Evolutionary conservation across 2,888 invertebrate species (phyloP), one percentile per base, ranked within the genome.

Genomic region (Leucozona laternaria): DNA sequence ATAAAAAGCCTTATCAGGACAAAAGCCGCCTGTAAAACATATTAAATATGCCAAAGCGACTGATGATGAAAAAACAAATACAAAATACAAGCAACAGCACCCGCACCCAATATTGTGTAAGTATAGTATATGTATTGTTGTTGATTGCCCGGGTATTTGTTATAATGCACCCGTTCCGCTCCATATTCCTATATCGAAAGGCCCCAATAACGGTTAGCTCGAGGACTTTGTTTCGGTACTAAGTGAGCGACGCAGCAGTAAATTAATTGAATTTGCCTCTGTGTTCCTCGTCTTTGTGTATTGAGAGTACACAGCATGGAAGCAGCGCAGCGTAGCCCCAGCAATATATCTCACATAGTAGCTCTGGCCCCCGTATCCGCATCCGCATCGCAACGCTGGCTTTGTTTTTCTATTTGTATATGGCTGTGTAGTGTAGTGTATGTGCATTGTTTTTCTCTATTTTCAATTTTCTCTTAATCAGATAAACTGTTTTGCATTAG

Each of bases 401-500:
- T 64, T 43, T 64, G 31, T 40, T 15, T 13, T 4, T 5, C 37
- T 34, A 60, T 72, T 45, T 64, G n/a, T 45, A 17, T 34, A 37
- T 72, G 11, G n/a, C 11, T 43, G 25, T 43, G 31, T 62, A 37
- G 22, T 13, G 2, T 34, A n/a, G 0, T 75, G 20, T 10, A 17
- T 34, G 13, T 76, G 37, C 8, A 64, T 71, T 84, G 76, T 85
- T 85, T 85, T 85, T 85, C 64, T 79, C 78, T 64, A 86, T 87
- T 87, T 87, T 87, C 83, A 87, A 87, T 83, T 87, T 87, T 72
- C 87, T 79, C 72, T 79, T 87, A 87, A 87, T 87, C 87, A 87
- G 87, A 87, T 87, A 87, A 87, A 87, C 87, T 83, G 87, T 87
- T 87, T 87, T 87, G 87, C 87, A 87, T 87, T 87, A 82, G 87